Conservation (phyloP, 2,113 vertebrate genomes). For the Cyanocitta stelleri region DNA sequence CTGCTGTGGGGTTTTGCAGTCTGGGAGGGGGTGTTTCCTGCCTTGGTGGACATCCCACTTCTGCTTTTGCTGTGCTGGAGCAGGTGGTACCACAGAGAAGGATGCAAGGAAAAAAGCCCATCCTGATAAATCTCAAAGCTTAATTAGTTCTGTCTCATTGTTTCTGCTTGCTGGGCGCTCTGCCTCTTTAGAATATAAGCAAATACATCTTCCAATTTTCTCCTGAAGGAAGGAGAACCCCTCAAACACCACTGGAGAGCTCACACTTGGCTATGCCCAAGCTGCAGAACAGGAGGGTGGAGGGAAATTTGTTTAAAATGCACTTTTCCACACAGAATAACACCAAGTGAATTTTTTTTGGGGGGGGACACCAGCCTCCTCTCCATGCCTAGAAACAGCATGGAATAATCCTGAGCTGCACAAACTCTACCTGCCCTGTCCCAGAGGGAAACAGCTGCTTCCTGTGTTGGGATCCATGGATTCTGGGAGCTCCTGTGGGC, state of each 20-base stretch:
- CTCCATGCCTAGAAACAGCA: not conserved
- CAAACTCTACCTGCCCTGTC: not conserved
- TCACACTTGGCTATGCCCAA: not conserved
- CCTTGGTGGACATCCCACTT: not conserved
- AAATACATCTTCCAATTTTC: not conserved
- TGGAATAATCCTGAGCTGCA: not conserved
- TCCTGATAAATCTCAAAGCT: not conserved
- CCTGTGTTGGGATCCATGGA: not conserved
- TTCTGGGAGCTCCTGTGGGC: not conserved
- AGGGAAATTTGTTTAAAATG: not conserved
- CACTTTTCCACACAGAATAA: not conserved
- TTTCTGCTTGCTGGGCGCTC: not conserved
- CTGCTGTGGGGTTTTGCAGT: not conserved
- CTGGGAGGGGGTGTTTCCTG: not conserved
- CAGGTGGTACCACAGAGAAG: not conserved
- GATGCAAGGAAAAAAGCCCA: not conserved
- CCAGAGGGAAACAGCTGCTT: not conserved
- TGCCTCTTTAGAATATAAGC: not conserved
- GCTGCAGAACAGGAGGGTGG: not conserved
- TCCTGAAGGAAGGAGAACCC: not conserved
- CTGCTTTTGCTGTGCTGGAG: not conserved
- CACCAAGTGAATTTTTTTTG: not conserved
- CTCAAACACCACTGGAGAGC: not conserved
- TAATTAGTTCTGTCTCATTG: not conserved
- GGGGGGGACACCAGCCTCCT: not conserved